These are phyloP conservation scores for Pseudobourletiella spinata DNA, from an alignment of 1,140 invertebrate genomes.

Conservation along the genomic window DNA sequence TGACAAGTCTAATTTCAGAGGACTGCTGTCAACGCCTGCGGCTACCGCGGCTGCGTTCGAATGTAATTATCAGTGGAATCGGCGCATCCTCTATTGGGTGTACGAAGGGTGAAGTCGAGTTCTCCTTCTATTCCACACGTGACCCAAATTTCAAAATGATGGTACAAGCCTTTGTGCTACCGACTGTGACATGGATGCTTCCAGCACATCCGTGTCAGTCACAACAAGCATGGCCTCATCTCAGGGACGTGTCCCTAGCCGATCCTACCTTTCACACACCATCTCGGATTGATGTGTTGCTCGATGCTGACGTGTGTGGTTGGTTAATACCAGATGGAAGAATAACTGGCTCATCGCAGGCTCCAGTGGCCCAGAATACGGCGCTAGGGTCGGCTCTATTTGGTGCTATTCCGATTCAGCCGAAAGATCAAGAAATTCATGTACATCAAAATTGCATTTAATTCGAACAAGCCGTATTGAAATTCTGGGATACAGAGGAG, in stretches of 20 bases:
- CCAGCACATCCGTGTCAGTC: no score
- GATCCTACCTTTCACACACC: slow-evolving; percentile 3
- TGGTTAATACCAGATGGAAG: background rate
- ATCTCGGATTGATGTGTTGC: background rate
- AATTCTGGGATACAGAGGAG: background rate
- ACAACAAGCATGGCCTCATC: background rate
- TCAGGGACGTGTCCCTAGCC: background rate
- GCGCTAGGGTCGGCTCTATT: background rate
- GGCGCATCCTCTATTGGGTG: background rate
- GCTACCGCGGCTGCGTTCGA: background rate
- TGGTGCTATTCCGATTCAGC: background rate
- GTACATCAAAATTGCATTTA: no score
- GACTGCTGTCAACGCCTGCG: background rate
- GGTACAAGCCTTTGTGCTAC: background rate
- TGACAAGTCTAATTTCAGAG: slow-evolving; percentile 6
- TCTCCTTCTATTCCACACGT: no score
- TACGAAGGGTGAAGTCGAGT: background rate
- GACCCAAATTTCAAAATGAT: no score
- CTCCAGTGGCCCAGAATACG: background rate
- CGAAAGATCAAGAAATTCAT: background rate
- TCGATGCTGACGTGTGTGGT: background rate
- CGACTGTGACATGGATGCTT: no score
- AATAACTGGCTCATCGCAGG: background rate
- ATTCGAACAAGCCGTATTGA: background rate
- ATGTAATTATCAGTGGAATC: background rate